Evolutionary conservation across 2,888 invertebrate species (phyloP).

Genomic region (Vandiemenella viatica): DNA sequence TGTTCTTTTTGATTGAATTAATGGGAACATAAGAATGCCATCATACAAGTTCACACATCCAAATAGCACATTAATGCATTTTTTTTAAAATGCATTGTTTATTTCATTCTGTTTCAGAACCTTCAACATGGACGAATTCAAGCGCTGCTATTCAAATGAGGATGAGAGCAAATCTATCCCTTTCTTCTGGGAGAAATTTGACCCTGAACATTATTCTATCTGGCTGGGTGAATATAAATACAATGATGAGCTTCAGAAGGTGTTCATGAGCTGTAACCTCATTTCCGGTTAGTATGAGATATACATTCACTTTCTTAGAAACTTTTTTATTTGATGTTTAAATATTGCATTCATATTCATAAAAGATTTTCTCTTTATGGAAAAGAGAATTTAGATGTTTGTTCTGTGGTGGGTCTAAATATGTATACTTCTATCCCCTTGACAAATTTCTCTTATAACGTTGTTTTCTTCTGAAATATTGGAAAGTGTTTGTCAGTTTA

Average conservation of each 20-base stretch:
- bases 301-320: not conserved
- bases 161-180: conserved; percentile 85
- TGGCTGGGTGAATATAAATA: conserved; percentile 97
- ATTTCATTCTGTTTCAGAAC: conserved; percentile 48
- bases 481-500: too few relatives aligned
- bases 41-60: too few relatives aligned
- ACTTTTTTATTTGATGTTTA: too few relatives aligned
- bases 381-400: not conserved
- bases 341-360: not conserved
- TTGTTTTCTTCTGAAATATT: too few relatives aligned
- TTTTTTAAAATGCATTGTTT: too few relatives aligned
- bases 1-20: too few relatives aligned
- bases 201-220: conserved; percentile 88
- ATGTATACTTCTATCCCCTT: too few relatives aligned
- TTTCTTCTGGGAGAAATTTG: conserved; percentile 97
- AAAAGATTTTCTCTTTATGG: not conserved
- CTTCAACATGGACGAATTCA: conserved; percentile 94
- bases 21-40: too few relatives aligned
- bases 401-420: too few relatives aligned
- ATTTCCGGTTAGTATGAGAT: conserved; percentile 51
- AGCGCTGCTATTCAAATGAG: conserved; percentile 93
- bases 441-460: too few relatives aligned
- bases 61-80: too few relatives aligned
- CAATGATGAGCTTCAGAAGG: conserved; percentile 75
- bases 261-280: conserved; percentile 97